Base-by-base conservation (phyloP, 2,888 invertebrate genomes). In the Phortica magna region DNA sequence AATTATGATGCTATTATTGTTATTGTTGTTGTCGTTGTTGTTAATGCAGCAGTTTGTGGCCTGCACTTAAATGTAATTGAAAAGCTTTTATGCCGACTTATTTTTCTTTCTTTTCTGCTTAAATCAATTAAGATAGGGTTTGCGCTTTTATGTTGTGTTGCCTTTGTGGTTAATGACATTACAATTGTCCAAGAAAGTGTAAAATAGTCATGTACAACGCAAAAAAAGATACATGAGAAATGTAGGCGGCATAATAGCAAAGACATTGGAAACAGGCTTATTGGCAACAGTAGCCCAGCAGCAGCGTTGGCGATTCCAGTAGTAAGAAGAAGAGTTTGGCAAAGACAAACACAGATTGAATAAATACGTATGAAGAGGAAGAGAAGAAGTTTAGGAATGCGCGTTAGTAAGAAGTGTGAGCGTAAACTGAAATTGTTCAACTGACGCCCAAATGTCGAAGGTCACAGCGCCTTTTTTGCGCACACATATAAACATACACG, bases 361-460 rank as follows among this genome's bases (percentile, higher is more conserved):
- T 3, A 55, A 55, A 14, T 9, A 55, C 3, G 17, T 17, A 1
- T 5, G 22, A 61, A 22, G 61, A 61, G 19, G 31, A 61, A 0
- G 22, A 17, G 14, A 6, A 48, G 9, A 12, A 14, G 48, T 48
- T 48, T 48, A 31, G 31, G 31, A 31, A 31, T 31, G 31, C 31
- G 31, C 5, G 31, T 2, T 31, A 31, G 31, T 4, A 31, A 31
- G 31, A 31, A 31, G 31, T 2, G 31, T 3, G 31, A 2, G 3
- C 31, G 48, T 48, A 48, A 14, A 48, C 48, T 12, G 48, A 14
- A 41, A 31, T 10, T 55, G 70, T 71, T 53, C 55, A 71, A 71
- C 70, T 71, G 70, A 71, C 70, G 70, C 70, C 70, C 55, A 19
- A 71, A 71, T 71, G 70, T 71, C 70, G 70, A 71, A 71, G 70